Base-by-base conservation (phyloP, 2,113 vertebrate species). In the Prionailurus viverrinus region DNA sequence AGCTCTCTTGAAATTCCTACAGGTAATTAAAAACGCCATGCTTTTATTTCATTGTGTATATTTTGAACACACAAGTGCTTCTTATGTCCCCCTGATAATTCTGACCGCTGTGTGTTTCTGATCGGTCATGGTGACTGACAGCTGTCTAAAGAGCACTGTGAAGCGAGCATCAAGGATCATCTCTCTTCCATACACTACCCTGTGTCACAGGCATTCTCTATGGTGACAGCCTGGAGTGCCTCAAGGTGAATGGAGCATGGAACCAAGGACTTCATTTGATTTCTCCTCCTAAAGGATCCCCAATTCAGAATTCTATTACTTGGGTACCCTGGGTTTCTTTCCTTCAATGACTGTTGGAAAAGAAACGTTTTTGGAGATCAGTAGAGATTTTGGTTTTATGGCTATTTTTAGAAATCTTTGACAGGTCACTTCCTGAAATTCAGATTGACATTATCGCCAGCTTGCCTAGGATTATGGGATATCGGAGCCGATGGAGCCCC, bases 11-110 rank as follows among this genome's bases (percentile, higher is more conserved):
- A 96, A 94, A 94, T 96, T 91, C 48, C 23, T 12, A 80, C 33
- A 93, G 51, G 74, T 90, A 93, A 96, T 97, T 96, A 83, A 90
- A 97, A 96, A 90, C 84, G 51, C 2, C 39, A 13, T 65, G 29
- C 3, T 97, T 97, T 89, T 61, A 76, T 39, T 89, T 90, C 6
- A 82, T 79, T 14, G 1, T 83, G 33, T 36, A 33, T 91, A 91
- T 79, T 93, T 96, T 94, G 41, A 69, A 85, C 21, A 61, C 29
- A 51, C 48, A 93, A 89, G 66, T 76, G 29, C 31, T 69, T 29
- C 63, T 84, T 84, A 41, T 83, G 4, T 68, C 31, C n/a, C 79
- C 33, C n/a, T 48, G 36, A 51, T 74, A n/a, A 66, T 45, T 69
- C 53, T 92, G 80, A 85, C 76, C 27, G 19, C 16, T 61, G 4